Evolutionary conservation across 2,113 vertebrate genomes (phyloP).

Genomic region (Podocnemis expansa): DNA sequence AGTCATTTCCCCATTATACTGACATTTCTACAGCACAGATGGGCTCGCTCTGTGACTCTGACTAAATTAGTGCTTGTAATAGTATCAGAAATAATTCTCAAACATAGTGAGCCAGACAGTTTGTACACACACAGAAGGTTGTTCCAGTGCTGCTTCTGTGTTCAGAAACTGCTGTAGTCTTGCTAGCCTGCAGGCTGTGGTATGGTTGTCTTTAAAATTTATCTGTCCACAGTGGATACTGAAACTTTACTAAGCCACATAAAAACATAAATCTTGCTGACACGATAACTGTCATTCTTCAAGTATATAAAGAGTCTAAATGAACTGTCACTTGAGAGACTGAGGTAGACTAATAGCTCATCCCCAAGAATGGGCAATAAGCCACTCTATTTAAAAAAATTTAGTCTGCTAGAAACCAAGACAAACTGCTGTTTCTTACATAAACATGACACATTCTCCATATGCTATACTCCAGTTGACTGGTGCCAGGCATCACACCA

Average conservation of each 20-base stretch:
- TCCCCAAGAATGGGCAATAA: not conserved
- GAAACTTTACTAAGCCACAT: not conserved
- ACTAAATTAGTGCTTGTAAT: slow-evolving; percentile 6
- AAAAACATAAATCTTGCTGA: not conserved
- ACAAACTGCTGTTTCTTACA: not conserved
- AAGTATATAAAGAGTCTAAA: not conserved
- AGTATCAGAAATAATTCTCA: not conserved
- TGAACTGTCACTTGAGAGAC: not conserved
- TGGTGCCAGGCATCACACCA: not conserved
- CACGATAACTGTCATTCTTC: not conserved
- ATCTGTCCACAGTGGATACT: not conserved
- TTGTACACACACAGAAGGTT: slow-evolving; percentile 34
- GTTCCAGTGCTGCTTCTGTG: not conserved
- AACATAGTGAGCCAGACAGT: slow-evolving; percentile 7
- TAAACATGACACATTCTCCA: not conserved
- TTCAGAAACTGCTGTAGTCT: not conserved
- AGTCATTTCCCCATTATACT: not conserved
- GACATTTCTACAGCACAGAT: slow-evolving; percentile 11
- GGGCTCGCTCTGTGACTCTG: slow-evolving; percentile 4
- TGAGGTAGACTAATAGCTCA: not conserved
- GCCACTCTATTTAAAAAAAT: not conserved
- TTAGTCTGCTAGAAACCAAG: not conserved
- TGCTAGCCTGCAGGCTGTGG: not conserved
- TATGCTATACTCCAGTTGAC: not conserved
- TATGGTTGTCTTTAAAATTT: not conserved